These are phyloP conservation scores for Amphimallon solstitiale DNA, from an alignment of 2,888 invertebrate species.

Conservation along the genomic window DNA sequence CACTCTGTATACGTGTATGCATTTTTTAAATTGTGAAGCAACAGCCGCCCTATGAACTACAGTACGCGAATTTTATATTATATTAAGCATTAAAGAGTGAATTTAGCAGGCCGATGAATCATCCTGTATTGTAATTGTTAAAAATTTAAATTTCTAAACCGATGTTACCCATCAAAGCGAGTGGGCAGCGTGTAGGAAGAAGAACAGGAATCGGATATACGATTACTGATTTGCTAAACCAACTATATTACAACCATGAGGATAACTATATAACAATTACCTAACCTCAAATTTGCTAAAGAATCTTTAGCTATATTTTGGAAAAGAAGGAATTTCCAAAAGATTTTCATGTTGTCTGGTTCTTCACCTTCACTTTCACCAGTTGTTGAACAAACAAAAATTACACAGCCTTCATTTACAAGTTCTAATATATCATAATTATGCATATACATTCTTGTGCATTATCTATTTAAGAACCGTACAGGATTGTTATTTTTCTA, in stretches of 20 bases:
- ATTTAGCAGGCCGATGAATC: too few species aligned
- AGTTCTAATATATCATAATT: slow-evolving; percentile 78
- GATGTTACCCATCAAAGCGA: too few species aligned
- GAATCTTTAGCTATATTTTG: slow-evolving; percentile 79
- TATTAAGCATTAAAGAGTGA: too few species aligned
- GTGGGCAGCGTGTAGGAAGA: too few species aligned
- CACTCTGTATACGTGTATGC: too few species aligned
- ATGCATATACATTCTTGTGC: slow-evolving; percentile 91
- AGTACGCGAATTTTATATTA: too few species aligned
- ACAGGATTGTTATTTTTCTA: slow-evolving; percentile 75
- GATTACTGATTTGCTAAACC: too few species aligned
- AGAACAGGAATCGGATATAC: too few species aligned
- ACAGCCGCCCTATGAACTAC: too few species aligned
- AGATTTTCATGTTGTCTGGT: slow-evolving; percentile 93
- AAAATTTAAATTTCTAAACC: too few species aligned
- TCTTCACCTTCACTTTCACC: slow-evolving; percentile 98
- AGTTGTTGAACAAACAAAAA: slow-evolving; percentile 94
- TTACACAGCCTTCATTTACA: slow-evolving; percentile 75
- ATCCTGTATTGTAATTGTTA: too few species aligned
- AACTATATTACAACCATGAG: background rate
- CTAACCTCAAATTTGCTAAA: slow-evolving; percentile 69
- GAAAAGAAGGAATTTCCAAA: slow-evolving; percentile 90
- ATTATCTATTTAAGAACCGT: slow-evolving; percentile 97
- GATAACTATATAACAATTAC: slow-evolving; percentile 29
- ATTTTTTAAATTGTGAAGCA: too few species aligned